Percentiles rank a stretch among this genome's conserved stretches.
These are phyloP conservation scores for Ptilonorhynchus violaceus DNA, from an alignment of 2,113 vertebrate genomes.

Conservation along the genomic window DNA sequence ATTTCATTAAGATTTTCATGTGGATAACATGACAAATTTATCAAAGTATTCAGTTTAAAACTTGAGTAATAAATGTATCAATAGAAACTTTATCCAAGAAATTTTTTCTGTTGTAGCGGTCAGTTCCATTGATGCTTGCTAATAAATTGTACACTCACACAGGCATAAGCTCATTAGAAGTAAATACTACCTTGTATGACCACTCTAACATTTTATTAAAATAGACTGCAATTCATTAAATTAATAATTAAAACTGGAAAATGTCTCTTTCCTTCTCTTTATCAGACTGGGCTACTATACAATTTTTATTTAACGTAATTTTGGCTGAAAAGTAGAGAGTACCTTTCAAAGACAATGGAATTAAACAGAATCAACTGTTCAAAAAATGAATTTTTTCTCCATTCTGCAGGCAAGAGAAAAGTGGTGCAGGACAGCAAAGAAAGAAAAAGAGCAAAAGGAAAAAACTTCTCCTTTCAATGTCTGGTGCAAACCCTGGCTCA, in stretches of 20 bases:
- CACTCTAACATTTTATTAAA: neutral
- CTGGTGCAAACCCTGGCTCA: constrained; percentile 30
- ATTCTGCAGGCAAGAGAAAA: neutral
- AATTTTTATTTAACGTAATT: neutral
- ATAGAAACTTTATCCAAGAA: neutral
- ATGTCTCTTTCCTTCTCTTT: neutral
- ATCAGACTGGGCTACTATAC: neutral
- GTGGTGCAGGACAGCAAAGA: neutral
- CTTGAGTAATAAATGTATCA: neutral
- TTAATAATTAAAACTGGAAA: neutral
- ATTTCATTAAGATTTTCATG: neutral
- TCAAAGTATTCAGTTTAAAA: neutral
- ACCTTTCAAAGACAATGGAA: neutral
- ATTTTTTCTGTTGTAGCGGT: neutral
- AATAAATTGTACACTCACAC: neutral
- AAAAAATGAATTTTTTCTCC: neutral
- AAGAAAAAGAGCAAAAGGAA: neutral
- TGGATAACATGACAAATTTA: neutral
- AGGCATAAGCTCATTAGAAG: neutral
- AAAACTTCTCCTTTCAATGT: constrained; percentile 10
- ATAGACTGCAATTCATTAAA: neutral
- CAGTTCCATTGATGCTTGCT: neutral
- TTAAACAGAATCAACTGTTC: neutral
- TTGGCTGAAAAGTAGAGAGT: neutral
- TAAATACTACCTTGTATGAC: neutral